Base-by-base conservation (phyloP, 2,888 invertebrate species). In the Rhogogaster chlorosoma region DNA sequence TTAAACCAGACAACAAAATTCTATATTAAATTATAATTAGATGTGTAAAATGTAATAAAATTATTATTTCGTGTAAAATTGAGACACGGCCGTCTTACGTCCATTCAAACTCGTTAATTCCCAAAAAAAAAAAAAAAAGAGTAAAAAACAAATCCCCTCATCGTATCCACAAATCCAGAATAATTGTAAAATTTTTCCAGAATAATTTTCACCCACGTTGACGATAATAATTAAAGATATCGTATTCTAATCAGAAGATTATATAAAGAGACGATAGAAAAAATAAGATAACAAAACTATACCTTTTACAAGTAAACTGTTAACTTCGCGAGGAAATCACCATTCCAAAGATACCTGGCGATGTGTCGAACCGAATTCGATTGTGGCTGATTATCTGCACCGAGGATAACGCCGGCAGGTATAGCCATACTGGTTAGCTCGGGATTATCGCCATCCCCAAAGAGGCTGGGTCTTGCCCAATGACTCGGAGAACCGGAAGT, bases 341-440 rank as follows among this genome's bases (percentile, higher is more conserved):
- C 93, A 71, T 93, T 89, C 89, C 90, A 90, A 53, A 93, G 86
- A 84, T 93, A 94, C 61, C 89, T 89, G 26, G 89, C 18, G 26
- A n/a, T 18, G 15, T 38, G 22, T 29, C 18, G 29, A 32, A 9
- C n/a, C 15, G 18, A 36, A 38, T 38, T 38, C 1, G 36, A 61
- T 2, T 12, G 15, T 2, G n/a, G 29, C 18, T 53, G 22, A 18
- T 26, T 7, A 32, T 61, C 36, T n/a, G n/a, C n/a, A 0, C 89
- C 87, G 29, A 89, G 88, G 75, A 94, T 87, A 77, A 92, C 87
- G 73, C 90, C 89, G 67, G 92, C 91, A 2, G 93, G 90, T 83
- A 94, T 89, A 49, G 94, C 93, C 0, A 94, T 88, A 1, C 94
- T 94, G 9, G 94, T 92, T 77, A 93, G 93, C 86, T 93, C 93